Conservation (phyloP, 1,140 invertebrate species). For the Brachionus paranguensis region DNA sequence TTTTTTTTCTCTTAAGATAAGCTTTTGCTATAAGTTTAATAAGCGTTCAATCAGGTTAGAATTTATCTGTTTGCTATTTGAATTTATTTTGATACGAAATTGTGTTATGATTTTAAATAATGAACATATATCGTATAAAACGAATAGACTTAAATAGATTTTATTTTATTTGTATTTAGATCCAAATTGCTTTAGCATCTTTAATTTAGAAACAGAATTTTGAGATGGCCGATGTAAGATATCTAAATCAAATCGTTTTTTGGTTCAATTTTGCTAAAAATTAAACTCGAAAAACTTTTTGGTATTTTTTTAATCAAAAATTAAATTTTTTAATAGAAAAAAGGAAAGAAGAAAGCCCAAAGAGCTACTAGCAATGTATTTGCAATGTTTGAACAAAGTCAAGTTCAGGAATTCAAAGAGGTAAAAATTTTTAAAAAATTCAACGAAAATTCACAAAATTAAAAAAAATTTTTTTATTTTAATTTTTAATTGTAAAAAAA, state of each 20-base stretch:
- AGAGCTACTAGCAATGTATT: conserved; percentile 53
- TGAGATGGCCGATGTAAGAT: conserved; percentile 29
- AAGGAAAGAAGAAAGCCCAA: conserved; percentile 44
- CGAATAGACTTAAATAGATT: neutral
- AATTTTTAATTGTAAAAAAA: neutral
- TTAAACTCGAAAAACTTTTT: neutral
- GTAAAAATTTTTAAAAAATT: conserved; percentile 57
- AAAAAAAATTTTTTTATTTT: neutral
- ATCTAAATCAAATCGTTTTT: neutral
- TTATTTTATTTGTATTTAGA: conserved; percentile 13
- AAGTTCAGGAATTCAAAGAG: conserved; percentile 75
- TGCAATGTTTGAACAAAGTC: conserved; percentile 50
- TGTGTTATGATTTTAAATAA: neutral
- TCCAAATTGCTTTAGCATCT: conserved; percentile 31
- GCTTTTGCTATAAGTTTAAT: neutral
- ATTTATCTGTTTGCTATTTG: conserved; percentile 29
- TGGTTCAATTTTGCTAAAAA: neutral
- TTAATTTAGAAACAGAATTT: neutral
- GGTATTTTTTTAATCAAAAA: neutral
- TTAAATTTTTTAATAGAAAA: conserved; percentile 12
- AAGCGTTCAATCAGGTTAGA: conserved; percentile 24
- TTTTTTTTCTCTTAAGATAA: neutral
- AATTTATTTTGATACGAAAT: neutral
- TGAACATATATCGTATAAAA: conserved; percentile 14
- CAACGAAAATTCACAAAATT: neutral